These are phyloP conservation scores for Chaetodon trifasciatus DNA, from an alignment of 2,797 vertebrate species.

Conservation along the genomic window DNA sequence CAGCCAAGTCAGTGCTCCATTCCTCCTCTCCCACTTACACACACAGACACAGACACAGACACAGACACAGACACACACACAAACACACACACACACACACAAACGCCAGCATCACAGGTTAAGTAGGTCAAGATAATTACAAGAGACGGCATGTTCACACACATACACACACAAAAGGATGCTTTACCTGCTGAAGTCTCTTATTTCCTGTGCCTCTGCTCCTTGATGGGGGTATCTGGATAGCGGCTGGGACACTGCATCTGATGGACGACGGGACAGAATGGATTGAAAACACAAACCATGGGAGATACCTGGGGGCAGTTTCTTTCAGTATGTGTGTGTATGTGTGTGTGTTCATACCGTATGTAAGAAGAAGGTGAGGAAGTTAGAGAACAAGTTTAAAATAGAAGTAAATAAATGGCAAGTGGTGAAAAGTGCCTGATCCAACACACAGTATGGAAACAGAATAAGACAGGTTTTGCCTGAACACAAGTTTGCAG, in stretches of 20 bases:
- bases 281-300: not conserved
- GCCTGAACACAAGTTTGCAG: constrained; percentile 20
- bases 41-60: constrained; percentile 4
- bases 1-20: constrained; percentile 45
- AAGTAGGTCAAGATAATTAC: constrained; percentile 52
- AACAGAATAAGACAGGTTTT: not conserved
- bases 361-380: not conserved
- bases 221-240: constrained; percentile 44
- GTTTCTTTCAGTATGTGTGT: not conserved
- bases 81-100: constrained; percentile 12
- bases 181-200: constrained; percentile 70
- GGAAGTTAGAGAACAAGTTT: not conserved
- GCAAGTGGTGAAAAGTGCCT: not conserved
- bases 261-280: constrained; percentile 56
- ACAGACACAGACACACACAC: constrained; percentile 24
- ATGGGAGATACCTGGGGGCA: not conserved
- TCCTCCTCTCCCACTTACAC: constrained; percentile 38
- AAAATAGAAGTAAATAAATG: not conserved
- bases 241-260: constrained; percentile 68
- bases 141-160: constrained; percentile 33
- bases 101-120: constrained; percentile 22
- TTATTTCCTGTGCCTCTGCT: constrained; percentile 72
- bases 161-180: not conserved
- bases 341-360: not conserved
- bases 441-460: not conserved